phyloP scores from a whole-genome alignment of 2,113 vertebrate species.

The Axis porcinus region DNA sequence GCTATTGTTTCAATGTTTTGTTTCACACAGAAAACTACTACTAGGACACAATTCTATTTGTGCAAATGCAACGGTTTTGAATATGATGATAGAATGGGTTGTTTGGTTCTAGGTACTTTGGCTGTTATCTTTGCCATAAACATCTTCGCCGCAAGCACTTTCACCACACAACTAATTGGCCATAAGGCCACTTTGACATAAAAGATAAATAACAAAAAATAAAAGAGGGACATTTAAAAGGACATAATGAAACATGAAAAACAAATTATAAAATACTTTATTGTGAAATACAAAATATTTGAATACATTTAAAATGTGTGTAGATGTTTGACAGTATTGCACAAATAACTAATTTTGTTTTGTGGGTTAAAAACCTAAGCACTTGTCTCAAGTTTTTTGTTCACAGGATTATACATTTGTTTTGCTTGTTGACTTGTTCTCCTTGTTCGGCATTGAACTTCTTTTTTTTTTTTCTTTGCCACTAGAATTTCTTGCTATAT shows the following conservation, averaged over 20 bases:
- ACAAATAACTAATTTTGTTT: background rate
- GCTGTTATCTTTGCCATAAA: background rate
- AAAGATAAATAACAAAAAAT: background rate
- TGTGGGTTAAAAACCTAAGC: background rate
- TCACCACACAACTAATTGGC: background rate
- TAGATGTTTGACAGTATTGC: background rate
- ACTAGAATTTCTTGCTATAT: background rate
- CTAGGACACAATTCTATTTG: background rate
- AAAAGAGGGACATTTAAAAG: background rate
- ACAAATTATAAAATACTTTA: background rate
- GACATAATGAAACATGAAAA: background rate
- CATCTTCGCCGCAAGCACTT: no score
- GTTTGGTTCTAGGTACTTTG: background rate
- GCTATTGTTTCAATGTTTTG: background rate
- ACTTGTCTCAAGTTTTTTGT: background rate
- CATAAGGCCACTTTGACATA: background rate
- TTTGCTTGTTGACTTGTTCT: background rate
- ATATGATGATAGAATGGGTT: background rate
- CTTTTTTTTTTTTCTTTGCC: background rate
- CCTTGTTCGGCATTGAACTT: background rate
- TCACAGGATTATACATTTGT: background rate
- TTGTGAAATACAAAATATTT: background rate
- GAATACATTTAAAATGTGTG: background rate
- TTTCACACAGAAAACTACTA: conserved; percentile 28
- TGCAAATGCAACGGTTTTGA: background rate